A percentile compares a stretch with the other conserved stretches of the same genome.
These are phyloP conservation scores for Thelaira solivaga DNA, from an alignment of 2,888 invertebrate species.

Conservation along the genomic window DNA sequence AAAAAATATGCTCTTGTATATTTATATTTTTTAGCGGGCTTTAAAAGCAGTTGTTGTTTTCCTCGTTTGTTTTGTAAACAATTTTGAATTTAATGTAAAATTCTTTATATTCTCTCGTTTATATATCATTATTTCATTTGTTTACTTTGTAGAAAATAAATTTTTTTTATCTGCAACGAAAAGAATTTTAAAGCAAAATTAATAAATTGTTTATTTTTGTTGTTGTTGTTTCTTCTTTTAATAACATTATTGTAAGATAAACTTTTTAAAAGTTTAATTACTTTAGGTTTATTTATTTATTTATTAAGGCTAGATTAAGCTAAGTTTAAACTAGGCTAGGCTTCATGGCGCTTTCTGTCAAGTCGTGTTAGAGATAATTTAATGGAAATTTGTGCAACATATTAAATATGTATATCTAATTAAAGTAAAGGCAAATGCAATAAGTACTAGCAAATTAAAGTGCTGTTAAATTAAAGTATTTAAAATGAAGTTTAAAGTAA, in stretches of 20 bases:
- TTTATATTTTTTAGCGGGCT: slow-evolving; percentile 54
- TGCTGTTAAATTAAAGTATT: not conserved
- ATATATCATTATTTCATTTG: slow-evolving; percentile 40
- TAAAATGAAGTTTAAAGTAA: no score
- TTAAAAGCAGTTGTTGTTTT: slow-evolving; percentile 27
- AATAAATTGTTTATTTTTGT: slow-evolving; percentile 28
- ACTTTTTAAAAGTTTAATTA: slow-evolving; percentile 28
- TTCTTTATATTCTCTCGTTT: slow-evolving; percentile 26
- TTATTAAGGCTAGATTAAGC: slow-evolving; percentile 47
- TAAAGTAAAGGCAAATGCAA: not conserved
- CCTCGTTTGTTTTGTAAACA: slow-evolving; percentile 41
- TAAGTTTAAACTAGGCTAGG: slow-evolving; percentile 48
- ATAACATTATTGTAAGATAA: slow-evolving; percentile 38
- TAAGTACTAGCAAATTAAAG: not conserved
- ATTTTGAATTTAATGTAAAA: not conserved
- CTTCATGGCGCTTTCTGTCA: slow-evolving; percentile 36
- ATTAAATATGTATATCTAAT: not conserved
- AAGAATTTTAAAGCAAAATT: slow-evolving; percentile 41
- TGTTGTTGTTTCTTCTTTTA: slow-evolving; percentile 8
- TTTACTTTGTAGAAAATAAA: slow-evolving; percentile 44
- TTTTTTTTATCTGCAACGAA: slow-evolving; percentile 57
- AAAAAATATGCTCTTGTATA: not conserved
- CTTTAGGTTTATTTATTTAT: slow-evolving; percentile 28
- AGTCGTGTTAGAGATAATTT: slow-evolving; percentile 13
- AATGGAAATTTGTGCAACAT: slow-evolving; percentile 8